Percentiles rank a stretch among this genome's conserved stretches.
Evolutionary conservation across 2,888 invertebrate genomes (phyloP).

Genomic region (Leuctra nigra): DNA sequence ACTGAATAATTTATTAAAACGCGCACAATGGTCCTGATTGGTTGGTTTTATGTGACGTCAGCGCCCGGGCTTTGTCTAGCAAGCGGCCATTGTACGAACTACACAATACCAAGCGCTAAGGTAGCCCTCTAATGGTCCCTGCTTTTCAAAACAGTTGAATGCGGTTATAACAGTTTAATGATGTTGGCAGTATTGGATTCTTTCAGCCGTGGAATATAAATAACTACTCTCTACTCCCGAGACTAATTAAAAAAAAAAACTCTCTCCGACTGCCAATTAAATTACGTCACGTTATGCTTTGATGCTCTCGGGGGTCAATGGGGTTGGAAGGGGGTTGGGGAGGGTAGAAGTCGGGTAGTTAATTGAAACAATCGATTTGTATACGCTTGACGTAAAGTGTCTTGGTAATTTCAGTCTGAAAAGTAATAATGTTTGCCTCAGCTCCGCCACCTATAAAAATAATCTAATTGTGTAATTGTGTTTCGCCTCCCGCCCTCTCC

Average conservation of each 20-base stretch:
- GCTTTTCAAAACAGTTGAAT: constrained; percentile 9
- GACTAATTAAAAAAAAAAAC: constrained; percentile 25
- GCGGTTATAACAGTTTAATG: constrained; percentile 19
- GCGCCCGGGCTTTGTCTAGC: constrained; percentile 10
- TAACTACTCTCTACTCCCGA: constrained; percentile 19
- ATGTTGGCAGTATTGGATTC: constrained; percentile 22
- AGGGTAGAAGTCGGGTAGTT: constrained; percentile 22
- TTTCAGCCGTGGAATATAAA: constrained; percentile 25
- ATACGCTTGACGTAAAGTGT: constrained; percentile 14
- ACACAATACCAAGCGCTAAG: constrained; percentile 8
- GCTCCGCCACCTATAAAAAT: constrained; percentile 7
- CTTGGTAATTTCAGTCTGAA: constrained; percentile 17
- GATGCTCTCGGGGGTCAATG: constrained; percentile 23
- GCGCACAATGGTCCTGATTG: constrained; percentile 16
- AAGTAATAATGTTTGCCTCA: constrained; percentile 1
- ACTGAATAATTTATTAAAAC: constrained; percentile 17
- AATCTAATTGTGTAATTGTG: constrained; percentile 2
- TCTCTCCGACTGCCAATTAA: constrained; percentile 26
- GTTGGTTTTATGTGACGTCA: constrained; percentile 14
- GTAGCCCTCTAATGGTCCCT: constrained; percentile 17
- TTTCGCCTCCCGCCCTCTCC: no score
- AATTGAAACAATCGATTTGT: constrained; percentile 22
- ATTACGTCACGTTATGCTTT: constrained; percentile 26
- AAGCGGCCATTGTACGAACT: neutral
- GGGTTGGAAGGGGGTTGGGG: constrained; percentile 16